A percentile compares a stretch with the other conserved stretches of the same genome.
Evolutionary conservation across 2,113 vertebrate species (phyloP).

Genomic region (Phodopus roborovskii): DNA sequence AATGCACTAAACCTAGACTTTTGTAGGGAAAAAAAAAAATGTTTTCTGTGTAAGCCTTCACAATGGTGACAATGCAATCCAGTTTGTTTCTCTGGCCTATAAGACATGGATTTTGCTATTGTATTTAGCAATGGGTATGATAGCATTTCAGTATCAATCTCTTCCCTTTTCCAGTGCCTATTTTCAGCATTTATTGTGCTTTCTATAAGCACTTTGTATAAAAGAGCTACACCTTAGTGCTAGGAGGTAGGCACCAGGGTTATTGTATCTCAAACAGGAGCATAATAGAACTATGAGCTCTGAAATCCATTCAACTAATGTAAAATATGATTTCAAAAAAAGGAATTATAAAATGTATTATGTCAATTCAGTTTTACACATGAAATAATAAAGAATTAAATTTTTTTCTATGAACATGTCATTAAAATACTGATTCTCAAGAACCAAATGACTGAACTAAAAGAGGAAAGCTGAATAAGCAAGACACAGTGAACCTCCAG

Average conservation of each 20-base stretch:
- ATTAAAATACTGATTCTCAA: background rate
- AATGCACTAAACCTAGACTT: background rate
- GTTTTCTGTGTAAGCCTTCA: background rate
- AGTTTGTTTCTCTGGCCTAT: background rate
- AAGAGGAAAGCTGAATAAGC: constrained; percentile 27
- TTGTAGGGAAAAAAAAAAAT: constrained; percentile 13
- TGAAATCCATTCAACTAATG: background rate
- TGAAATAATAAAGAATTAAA: background rate
- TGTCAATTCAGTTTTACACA: background rate
- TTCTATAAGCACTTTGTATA: background rate
- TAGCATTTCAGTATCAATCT: background rate
- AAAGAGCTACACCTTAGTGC: background rate
- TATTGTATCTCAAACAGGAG: background rate
- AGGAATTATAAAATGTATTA: background rate
- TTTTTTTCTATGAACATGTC: background rate
- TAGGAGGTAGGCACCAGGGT: background rate
- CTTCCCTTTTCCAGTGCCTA: background rate
- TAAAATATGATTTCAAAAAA: background rate
- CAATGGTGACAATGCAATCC: background rate
- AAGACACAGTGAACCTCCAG: background rate
- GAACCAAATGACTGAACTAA: background rate
- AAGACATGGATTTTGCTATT: background rate
- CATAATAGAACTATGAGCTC: background rate
- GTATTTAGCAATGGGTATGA: background rate
- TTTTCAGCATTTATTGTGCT: background rate